Conservation (phyloP, 2,113 vertebrate species). For the Trichomycterus rosablanca region DNA sequence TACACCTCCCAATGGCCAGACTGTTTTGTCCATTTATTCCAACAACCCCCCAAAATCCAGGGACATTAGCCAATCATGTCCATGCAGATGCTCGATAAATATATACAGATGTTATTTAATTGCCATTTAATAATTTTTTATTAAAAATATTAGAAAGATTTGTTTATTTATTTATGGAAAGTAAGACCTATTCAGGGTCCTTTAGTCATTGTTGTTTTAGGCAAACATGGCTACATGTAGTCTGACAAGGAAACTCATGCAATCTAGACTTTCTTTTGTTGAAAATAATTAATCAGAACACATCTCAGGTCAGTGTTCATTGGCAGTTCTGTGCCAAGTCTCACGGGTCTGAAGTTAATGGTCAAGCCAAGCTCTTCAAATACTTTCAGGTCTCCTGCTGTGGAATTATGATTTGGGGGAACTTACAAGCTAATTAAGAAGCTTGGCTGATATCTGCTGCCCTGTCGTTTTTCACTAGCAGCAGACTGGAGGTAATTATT, state of each 20-base stretch:
- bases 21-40: too few species aligned
- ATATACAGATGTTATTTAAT: too few species aligned
- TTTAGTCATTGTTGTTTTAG: too few species aligned
- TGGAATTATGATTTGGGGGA: constrained; percentile 26
- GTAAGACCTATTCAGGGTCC: too few species aligned
- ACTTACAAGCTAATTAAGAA: constrained; percentile 22
- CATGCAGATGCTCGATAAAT: too few species aligned
- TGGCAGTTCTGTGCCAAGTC: constrained; percentile 15
- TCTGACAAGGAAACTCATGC: not conserved
- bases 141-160: too few species aligned
- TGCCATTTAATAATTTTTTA: too few species aligned
- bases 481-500: not conserved
- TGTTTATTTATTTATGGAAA: too few species aligned
- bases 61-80: too few species aligned
- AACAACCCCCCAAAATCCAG: too few species aligned
- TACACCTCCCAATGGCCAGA: too few species aligned
- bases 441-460: constrained; percentile 5
- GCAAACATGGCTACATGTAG: too few species aligned
- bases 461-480: constrained; percentile 10
- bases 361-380: constrained; percentile 15
- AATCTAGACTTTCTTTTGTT: constrained; percentile 13
- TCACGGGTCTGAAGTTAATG: constrained; percentile 24
- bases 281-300: constrained; percentile 26
- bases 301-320: constrained; percentile 28
- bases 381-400: constrained; percentile 31